Evolutionary conservation across 37 sponge, comb jelly and placozoan genomes (phyloP).

Genomic region (Eunapius fragilis): DNA sequence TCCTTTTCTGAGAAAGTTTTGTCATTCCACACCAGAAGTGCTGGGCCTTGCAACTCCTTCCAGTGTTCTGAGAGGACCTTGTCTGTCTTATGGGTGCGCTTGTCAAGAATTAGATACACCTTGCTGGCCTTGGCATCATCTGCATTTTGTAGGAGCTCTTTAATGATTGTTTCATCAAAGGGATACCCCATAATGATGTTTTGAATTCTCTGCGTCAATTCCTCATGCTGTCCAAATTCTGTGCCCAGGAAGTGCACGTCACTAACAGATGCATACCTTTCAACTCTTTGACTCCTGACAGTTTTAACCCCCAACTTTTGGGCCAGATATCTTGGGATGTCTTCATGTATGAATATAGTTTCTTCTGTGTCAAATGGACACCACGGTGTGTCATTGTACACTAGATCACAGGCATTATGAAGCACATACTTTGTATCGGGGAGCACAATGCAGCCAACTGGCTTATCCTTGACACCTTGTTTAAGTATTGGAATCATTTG

Average conservation of each 20-base stretch:
- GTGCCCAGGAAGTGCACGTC: neutral
- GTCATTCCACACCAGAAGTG: slow-evolving; percentile 77
- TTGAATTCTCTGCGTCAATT: slow-evolving; percentile 68
- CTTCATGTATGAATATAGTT: slow-evolving; percentile 3
- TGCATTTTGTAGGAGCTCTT: slow-evolving; percentile 94
- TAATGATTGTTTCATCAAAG: slow-evolving; percentile 66
- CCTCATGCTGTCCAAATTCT: slow-evolving; percentile 82
- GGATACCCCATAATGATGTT: slow-evolving; percentile 77
- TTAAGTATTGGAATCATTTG: neutral
- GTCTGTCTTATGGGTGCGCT: neutral
- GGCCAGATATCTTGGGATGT: slow-evolving; percentile 27
- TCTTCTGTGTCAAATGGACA: slow-evolving; percentile 10
- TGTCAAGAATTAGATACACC: slow-evolving; percentile 72
- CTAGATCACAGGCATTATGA: slow-evolving; percentile 8
- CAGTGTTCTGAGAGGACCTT: slow-evolving; percentile 35
- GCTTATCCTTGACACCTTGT: neutral
- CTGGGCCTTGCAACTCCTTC: slow-evolving; percentile 76
- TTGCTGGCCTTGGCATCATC: slow-evolving; percentile 89
- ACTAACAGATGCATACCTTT: neutral
- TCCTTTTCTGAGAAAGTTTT: slow-evolving; percentile 43
- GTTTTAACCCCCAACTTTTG: slow-evolving; percentile 14
- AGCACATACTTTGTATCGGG: slow-evolving; percentile 44
- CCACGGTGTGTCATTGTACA: slow-evolving; percentile 58
- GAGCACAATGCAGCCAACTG: neutral
- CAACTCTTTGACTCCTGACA: slow-evolving; percentile 10